Conservation (phyloP, 1,140 invertebrate species). For the Magallana gigas region DNA sequence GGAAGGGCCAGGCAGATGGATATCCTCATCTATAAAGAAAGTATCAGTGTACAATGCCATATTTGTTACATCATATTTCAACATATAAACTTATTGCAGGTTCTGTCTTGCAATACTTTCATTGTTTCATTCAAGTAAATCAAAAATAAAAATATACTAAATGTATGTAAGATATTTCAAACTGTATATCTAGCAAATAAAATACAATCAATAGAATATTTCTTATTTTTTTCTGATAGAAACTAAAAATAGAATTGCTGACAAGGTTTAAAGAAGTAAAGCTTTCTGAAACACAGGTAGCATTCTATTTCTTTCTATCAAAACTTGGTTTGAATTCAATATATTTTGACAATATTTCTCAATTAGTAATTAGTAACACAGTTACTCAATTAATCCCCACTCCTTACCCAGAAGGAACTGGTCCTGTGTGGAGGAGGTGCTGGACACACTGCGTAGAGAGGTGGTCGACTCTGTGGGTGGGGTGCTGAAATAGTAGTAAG, state of each 20-base stretch:
- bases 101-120: no score
- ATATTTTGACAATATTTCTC: no score
- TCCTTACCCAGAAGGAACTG: constrained; percentile 54
- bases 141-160: no score
- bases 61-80: no score
- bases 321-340: neutral
- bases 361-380: no score
- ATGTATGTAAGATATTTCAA: neutral
- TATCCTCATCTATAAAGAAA: constrained; percentile 65
- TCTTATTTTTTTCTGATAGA: neutral
- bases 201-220: neutral
- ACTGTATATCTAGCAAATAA: neutral
- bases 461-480: constrained; percentile 62
- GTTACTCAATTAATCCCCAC: no score
- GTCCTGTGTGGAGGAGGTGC: constrained; percentile 52
- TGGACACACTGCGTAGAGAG: constrained; percentile 65
- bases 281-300: neutral
- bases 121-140: no score
- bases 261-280: neutral
- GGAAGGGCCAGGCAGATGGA: constrained; percentile 55
- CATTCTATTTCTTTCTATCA: neutral
- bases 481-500: constrained; percentile 50
- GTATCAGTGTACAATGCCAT: neutral
- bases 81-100: no score
- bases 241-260: neutral